These are phyloP conservation scores for Phorcus lineatus DNA, from an alignment of 2,888 invertebrate genomes.

Conservation along the genomic window DNA sequence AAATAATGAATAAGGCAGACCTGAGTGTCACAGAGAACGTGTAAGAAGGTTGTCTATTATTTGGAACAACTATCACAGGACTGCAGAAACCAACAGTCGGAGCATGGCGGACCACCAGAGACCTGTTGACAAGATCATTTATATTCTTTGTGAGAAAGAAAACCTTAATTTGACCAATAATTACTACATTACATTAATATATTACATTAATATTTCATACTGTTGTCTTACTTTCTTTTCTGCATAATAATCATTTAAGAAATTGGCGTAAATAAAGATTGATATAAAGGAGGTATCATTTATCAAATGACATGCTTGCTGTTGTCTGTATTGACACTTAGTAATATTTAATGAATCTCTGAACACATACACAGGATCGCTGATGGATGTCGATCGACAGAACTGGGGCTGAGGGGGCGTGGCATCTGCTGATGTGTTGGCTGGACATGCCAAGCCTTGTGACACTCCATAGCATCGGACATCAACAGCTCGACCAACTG, in stretches of 20 bases:
- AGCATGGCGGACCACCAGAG: constrained; percentile 1
- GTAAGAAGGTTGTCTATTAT: background rate
- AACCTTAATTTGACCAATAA: no score
- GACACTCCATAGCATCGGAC: constrained; percentile 35
- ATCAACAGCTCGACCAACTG: constrained; percentile 29
- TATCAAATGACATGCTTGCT: no score
- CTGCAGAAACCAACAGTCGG: constrained; percentile 33
- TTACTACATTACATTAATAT: no score
- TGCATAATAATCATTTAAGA: no score
- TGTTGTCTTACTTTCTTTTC: no score
- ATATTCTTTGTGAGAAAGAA: no score
- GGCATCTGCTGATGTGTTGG: background rate
- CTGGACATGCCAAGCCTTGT: background rate
- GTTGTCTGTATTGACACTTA: background rate
- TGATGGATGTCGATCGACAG: constrained; percentile 32
- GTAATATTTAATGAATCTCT: background rate
- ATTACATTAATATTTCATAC: no score
- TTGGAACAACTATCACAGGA: background rate
- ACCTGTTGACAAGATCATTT: background rate
- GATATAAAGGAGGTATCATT: no score
- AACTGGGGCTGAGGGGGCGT: constrained; percentile 31
- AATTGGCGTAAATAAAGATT: no score
- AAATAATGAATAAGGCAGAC: background rate
- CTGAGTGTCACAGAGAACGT: constrained; percentile 14
- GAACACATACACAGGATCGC: constrained; percentile 37